phyloP scores from a whole-genome alignment of 2,113 vertebrate genomes.

The Sturnus vulgaris region DNA sequence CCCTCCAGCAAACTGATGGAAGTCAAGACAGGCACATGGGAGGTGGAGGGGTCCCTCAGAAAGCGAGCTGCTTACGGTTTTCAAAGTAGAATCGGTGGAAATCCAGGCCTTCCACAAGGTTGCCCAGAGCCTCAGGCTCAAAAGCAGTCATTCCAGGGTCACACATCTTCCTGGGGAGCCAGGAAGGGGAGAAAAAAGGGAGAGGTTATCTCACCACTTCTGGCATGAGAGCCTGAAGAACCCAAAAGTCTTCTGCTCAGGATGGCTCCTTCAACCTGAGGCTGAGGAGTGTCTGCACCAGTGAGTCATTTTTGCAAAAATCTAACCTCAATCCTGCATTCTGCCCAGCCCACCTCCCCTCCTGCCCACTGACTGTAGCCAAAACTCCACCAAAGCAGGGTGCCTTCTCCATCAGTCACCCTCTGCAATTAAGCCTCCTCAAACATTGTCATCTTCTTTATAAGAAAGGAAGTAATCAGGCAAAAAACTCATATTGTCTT shows the following conservation, averaged over 20 bases:
- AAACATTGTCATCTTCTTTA: background rate
- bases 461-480: background rate
- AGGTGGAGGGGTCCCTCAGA: conserved; percentile 17
- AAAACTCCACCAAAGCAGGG: background rate
- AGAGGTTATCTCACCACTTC: background rate
- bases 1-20: background rate
- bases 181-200: background rate
- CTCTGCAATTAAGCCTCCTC: background rate
- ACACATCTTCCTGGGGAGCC: conserved; percentile 90
- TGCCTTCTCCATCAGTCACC: background rate
- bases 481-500: background rate
- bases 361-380: background rate
- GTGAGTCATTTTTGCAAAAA: background rate
- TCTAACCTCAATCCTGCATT: background rate
- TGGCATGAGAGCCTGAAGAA: background rate
- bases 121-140: conserved; percentile 94
- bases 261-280: background rate
- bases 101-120: conserved; percentile 95
- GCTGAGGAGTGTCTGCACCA: background rate
- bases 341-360: background rate
- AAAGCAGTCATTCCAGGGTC: conserved; percentile 97
- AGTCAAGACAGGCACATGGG: background rate
- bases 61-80: conserved; percentile 83
- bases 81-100: conserved; percentile 99
- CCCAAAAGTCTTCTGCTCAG: fast-evolving